A percentile compares a stretch with the other conserved stretches of the same genome.
These are phyloP conservation scores for Malacoraja senta DNA, from an alignment of 2,797 vertebrate genomes.

Conservation along the genomic window DNA sequence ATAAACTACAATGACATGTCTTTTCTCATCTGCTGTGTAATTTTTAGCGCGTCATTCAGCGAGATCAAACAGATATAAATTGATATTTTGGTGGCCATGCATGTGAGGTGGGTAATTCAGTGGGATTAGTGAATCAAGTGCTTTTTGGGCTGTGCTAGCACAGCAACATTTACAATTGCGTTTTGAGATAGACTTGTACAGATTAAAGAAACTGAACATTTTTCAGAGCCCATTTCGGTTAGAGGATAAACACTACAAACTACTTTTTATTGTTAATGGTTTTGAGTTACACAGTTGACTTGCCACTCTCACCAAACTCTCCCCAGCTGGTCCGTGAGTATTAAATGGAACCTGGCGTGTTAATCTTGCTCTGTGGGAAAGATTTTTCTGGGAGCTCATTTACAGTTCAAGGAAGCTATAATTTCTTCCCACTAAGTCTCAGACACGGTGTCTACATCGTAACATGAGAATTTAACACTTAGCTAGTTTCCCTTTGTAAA, in stretches of 20 bases:
- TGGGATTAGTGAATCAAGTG: neutral
- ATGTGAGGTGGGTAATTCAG: neutral
- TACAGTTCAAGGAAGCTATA: neutral
- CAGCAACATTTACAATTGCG: neutral
- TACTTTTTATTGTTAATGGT: conserved; percentile 25
- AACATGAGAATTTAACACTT: neutral
- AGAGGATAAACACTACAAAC: neutral
- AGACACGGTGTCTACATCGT: neutral
- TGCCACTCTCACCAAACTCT: conserved; percentile 1
- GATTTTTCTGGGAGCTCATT: conserved; percentile 17
- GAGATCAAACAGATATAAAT: no score
- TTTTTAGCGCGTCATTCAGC: neutral
- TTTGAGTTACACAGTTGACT: conserved; percentile 30
- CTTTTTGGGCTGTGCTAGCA: neutral
- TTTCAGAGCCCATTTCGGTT: neutral
- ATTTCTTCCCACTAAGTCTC: conserved; percentile 1
- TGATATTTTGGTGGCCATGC: neutral
- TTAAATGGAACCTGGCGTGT: conserved; percentile 16
- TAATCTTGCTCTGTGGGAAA: conserved; percentile 29
- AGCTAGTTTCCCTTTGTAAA: neutral
- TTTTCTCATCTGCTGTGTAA: neutral
- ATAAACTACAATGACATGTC: neutral
- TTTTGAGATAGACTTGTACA: neutral
- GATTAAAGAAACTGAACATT: conserved; percentile 19
- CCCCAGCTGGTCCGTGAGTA: conserved; percentile 19